Evolutionary conservation across 2,797 vertebrate genomes (phyloP).

Genomic region (Catostomus latipinnis): DNA sequence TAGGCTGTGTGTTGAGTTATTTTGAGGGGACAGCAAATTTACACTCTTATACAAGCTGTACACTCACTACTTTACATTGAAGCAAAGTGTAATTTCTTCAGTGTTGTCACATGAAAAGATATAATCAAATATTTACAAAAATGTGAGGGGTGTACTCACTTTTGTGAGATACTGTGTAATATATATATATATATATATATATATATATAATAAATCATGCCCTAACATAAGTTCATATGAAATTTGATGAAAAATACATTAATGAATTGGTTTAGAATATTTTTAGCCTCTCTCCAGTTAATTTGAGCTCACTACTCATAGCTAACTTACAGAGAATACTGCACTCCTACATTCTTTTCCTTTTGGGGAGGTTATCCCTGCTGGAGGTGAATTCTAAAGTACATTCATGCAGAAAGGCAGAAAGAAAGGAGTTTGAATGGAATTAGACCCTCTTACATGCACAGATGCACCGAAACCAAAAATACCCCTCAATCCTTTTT

Average conservation of each 20-base stretch:
- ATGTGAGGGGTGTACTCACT: no score
- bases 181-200: no score
- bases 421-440: neutral
- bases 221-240: neutral
- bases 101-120: no score
- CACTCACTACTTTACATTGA: no score
- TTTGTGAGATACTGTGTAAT: no score
- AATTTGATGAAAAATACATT: neutral
- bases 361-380: constrained; percentile 27
- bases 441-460: constrained; percentile 58
- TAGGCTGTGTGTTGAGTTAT: no score
- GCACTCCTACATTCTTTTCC: constrained; percentile 8
- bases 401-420: constrained; percentile 25
- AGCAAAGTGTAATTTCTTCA: no score
- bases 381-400: constrained; percentile 35
- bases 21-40: no score
- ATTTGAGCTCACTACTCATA: constrained; percentile 8
- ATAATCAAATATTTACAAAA: no score
- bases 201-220: no score
- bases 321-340: neutral
- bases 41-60: no score
- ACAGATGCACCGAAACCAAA: constrained; percentile 64
- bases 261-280: neutral
- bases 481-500: constrained; percentile 66
- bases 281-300: neutral